Conservation (phyloP, 2,888 invertebrate genomes). For the Phymatocera aterrima region DNA sequence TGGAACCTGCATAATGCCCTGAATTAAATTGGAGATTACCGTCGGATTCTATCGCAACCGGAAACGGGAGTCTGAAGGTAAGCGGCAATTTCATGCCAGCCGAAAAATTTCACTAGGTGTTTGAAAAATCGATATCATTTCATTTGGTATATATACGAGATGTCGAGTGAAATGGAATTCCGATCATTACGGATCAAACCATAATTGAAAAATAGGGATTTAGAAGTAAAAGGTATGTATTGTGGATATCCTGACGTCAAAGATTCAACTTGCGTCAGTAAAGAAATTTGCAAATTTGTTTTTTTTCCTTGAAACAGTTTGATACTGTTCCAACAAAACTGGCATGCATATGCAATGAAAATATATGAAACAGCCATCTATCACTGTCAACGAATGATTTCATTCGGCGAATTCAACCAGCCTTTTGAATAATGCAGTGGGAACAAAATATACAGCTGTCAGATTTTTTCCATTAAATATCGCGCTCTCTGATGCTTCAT, state of each 20-base stretch:
- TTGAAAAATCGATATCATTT: no score
- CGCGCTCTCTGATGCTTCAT: background rate
- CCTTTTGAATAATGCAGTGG: slow-evolving; percentile 42
- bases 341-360: slow-evolving; percentile 26
- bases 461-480: slow-evolving; percentile 32
- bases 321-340: slow-evolving; percentile 20
- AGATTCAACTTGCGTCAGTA: background rate
- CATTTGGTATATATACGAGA: background rate
- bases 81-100: background rate
- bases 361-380: slow-evolving; percentile 36
- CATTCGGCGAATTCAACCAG: slow-evolving; percentile 34
- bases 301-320: background rate
- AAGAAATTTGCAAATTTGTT: background rate
- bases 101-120: background rate
- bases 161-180: background rate
- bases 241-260: background rate
- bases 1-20: slow-evolving; percentile 13
- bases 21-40: background rate
- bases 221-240: background rate
- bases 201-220: no score
- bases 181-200: background rate
- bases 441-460: slow-evolving; percentile 28
- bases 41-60: background rate
- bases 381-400: slow-evolving; percentile 38
- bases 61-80: background rate